These are phyloP conservation scores for Gasterosteus nipponicus DNA, from an alignment of 2,113 vertebrate species.

Conservation along the genomic window DNA sequence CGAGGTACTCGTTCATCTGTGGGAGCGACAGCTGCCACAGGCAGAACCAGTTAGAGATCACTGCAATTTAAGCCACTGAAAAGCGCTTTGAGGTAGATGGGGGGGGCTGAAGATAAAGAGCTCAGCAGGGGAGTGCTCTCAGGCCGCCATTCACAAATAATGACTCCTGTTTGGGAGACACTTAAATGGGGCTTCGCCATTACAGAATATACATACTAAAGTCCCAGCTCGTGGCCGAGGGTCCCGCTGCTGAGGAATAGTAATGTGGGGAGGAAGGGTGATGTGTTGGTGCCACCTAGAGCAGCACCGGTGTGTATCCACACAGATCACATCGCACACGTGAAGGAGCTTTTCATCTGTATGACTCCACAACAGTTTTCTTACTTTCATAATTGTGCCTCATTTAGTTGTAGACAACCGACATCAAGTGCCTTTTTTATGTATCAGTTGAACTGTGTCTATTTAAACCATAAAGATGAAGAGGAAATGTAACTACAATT, in stretches of 20 bases:
- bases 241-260: slow-evolving; percentile 34
- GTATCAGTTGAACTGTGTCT: not conserved
- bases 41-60: slow-evolving; percentile 46
- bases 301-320: not conserved
- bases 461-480: not conserved
- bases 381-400: not conserved
- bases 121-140: slow-evolving; percentile 18
- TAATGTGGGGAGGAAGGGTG: slow-evolving; percentile 21
- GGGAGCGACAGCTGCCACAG: slow-evolving; percentile 16
- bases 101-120: slow-evolving; percentile 13
- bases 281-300: slow-evolving; percentile 51
- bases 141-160: slow-evolving; percentile 29
- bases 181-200: slow-evolving; percentile 31
- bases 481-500: not conserved
- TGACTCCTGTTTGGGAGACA: slow-evolving; percentile 44
- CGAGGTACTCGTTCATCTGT: slow-evolving; percentile 3
- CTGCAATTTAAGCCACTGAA: slow-evolving; percentile 62
- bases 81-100: slow-evolving; percentile 12
- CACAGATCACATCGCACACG: not conserved
- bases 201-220: slow-evolving; percentile 61
- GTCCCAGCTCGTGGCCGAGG: slow-evolving; percentile 42
- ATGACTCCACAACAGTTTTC: not conserved
- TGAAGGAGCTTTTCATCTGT: not conserved
- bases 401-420: not conserved
- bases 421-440: not conserved